Evolutionary conservation across 2,888 invertebrate species (phyloP), one percentile per base, ranked within the genome.

Genomic region (Suillia variegata): DNA sequence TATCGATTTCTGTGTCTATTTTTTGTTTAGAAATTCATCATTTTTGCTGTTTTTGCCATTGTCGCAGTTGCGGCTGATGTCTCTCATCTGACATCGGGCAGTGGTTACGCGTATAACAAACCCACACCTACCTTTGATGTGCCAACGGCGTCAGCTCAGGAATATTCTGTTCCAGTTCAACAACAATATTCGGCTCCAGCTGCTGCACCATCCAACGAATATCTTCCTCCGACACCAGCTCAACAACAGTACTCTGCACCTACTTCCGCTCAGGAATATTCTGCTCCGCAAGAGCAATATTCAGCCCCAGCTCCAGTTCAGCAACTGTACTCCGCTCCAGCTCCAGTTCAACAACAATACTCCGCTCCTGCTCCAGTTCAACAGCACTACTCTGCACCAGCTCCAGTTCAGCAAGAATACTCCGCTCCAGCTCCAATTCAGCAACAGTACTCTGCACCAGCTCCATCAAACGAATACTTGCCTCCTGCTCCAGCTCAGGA

Each of bases 11-110:
- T n/a, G n/a, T n/a, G n/a, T n/a, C n/a, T n/a, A n/a, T n/a, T n/a
- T n/a, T n/a, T n/a, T n/a, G 62, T 68, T 49, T 61, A 72, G 71
- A 73, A 74, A 74, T 67, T 72, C 61, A 65, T 72, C 65, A 63
- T 73, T 21, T 70, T 72, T 57, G 72, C 67, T 64, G 70, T 72
- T 22, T 72, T 67, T 62, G 68, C 71, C 38, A 67, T 72, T 26
- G 74, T 69, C 64, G 67, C 61, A 50, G 72, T 70, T 42, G 53
- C 74, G 53, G 72, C 74, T 59, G 72, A 72, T 64, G 72, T 72
- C 12, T 72, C 72, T 21, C 72, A 72, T 54, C 59, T 72, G 58
- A 74, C 70, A 57, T 59, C 73, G 65, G 74, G 65, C 50, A 54
- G 18, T 45, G 54, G 54, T 10, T 72, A 72, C 65, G 56, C 58